phyloP scores from a whole-genome alignment of 2,888 invertebrate genomes.

The Crepidodera aurea region DNA sequence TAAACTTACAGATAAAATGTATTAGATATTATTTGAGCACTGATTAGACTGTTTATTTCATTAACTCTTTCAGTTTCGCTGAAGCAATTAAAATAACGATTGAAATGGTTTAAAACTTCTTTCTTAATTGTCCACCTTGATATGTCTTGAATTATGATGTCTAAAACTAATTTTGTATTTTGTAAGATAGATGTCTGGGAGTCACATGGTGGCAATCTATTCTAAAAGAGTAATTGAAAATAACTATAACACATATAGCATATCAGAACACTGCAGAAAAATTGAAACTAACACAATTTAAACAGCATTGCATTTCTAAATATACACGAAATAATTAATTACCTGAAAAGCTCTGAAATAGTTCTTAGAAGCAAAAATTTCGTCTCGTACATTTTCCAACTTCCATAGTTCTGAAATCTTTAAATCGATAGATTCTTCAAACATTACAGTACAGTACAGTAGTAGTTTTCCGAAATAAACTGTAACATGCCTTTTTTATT shows the following conservation, averaged over 20 bases:
- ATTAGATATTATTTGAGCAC: not conserved
- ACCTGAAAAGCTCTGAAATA: too few relatives aligned
- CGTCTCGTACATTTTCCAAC: constrained; percentile 5
- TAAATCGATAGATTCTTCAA: too few relatives aligned
- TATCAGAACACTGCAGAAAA: too few relatives aligned
- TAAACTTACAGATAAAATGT: constrained; percentile 10
- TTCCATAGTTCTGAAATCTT: constrained; percentile 1
- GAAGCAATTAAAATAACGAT: not conserved
- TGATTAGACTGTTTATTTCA: not conserved
- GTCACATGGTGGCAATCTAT: not conserved
- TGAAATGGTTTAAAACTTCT: not conserved
- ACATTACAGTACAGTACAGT: too few relatives aligned
- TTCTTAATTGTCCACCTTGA: constrained; percentile 16
- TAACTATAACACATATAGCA: not conserved
- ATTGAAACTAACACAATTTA: too few relatives aligned
- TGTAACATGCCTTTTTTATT: too few relatives aligned
- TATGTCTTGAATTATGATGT: constrained; percentile 6
- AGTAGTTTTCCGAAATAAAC: too few relatives aligned
- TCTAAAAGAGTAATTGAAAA: not conserved
- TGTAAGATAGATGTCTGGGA: not conserved
- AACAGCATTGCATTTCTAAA: too few relatives aligned
- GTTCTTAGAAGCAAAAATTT: constrained; percentile 10
- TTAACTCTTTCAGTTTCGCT: not conserved
- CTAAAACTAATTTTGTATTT: not conserved
- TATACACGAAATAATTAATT: too few relatives aligned